Evolutionary conservation across 2,888 invertebrate genomes (phyloP), one percentile per base, ranked within the genome.

Genomic region (Melieria crassipennis): DNA sequence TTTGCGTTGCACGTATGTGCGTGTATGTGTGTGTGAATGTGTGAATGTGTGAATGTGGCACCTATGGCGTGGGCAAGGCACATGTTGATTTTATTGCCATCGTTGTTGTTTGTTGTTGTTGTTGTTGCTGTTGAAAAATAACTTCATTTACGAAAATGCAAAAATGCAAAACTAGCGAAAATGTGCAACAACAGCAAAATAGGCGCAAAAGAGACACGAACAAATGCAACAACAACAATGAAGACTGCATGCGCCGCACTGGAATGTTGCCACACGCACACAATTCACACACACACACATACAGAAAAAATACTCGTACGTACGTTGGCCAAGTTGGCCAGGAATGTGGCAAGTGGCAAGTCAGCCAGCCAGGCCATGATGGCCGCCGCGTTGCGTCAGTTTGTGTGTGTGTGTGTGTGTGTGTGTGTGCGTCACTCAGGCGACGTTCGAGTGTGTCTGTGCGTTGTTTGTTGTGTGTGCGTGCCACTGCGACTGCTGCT

Each of bases 111-210:
- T 30, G 1, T 30, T 30, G 30, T 30, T 30, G 30, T 57, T n/a
- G 57, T 10, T 50, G 50, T 50, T 10, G 50, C 58, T 70, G 16
- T 69, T 43, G 67, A 10, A 5, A 13, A 60, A 52, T 58, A 7
- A 47, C 58, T 67, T 66, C 48, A 55, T 61, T 69, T 71, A 62
- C 57, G 63, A 60, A 68, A 61, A 62, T 50, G 52, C 11, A 60
- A 57, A 16, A 16, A 16, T 16, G 16, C 16, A 16, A 16, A 16
- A 30, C n/a, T 16, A 46, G 42, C 61, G 58, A 63, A 63, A 70
- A 73, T 62, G 69, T 66, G 69, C 69, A 61, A 30, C 30, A 30
- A 30, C 30, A 30, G 11, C 60, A 72, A 72, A 55, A 30, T 30
- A 30, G 47, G 55, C 50, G 52, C 52, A 63, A 42, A 61, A 58